Base-by-base conservation (phyloP, 2,888 invertebrate genomes). In the Zele albiditarsus region DNA sequence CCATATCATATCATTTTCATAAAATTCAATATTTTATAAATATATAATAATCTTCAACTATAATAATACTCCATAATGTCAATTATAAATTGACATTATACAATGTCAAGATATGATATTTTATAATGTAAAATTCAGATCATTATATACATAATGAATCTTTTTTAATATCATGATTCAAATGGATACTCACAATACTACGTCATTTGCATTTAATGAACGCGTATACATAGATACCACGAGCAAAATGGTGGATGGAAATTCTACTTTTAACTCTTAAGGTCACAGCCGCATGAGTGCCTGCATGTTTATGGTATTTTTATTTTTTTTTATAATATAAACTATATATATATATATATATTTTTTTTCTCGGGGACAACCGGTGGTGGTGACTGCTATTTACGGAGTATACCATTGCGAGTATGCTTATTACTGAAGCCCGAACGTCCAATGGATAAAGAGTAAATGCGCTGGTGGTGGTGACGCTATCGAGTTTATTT, bases 231-330 rank as follows among this genome's bases (percentile, higher is more conserved):
- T 53, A 49, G 68, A 68, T n/a, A 31, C 20, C 28, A 4, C 20
- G 3, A 5, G 27, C n/a, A 28, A 46, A 46, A 49, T 28, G 25
- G 68, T 28, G 68, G 49, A 49, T 68, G 12, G 72, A 63, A 75
- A 38, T 75, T 33, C 71, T 72, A 78, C 77, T 75, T 75, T 77
- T 66, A 74, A 77, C 77, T 77, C 76, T 79, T 80, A 80, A 80
- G 80, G 80, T 79, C 80, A 58, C 23, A 73, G 67, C 72, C 53
- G 76, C 65, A 46, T 49, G 60, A 72, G 49, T 66, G 73, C 25
- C 28, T 33, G 71, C 73, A 74, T 77, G 78, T 80, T 80, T 80
- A 80, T 78, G 76, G 76, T 80, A 65, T 78, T 80, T 77, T 77
- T 53, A 53, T 53, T 53, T 53, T 53, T 53, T 49, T n/a, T 20